Evolutionary conservation across 2,888 invertebrate genomes (phyloP).

Genomic region (Epinotia brunnichana): DNA sequence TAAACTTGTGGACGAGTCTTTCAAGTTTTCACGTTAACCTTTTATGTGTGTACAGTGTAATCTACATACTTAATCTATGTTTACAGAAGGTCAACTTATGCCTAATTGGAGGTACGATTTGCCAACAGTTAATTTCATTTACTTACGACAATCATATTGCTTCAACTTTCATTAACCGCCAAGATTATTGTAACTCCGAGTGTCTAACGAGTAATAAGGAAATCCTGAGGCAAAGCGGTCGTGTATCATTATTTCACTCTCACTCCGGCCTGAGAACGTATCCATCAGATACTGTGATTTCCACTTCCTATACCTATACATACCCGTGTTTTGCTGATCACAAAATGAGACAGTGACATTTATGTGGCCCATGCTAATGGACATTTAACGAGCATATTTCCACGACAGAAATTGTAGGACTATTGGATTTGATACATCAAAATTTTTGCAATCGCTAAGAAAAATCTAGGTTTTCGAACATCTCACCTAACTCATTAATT

Average conservation of each 20-base stretch:
- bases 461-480: too few species aligned
- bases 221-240: conserved; percentile 13
- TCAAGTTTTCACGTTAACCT: too few species aligned
- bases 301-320: conserved; percentile 10
- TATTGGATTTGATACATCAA: too few species aligned
- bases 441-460: too few species aligned
- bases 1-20: too few species aligned
- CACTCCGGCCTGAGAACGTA: conserved; percentile 13
- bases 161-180: conserved; percentile 1
- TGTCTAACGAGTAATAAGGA: conserved; percentile 17
- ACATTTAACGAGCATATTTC: too few species aligned
- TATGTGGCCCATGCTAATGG: background rate
- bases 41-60: too few species aligned
- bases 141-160: background rate
- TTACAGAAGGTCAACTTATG: background rate
- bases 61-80: too few species aligned
- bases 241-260: conserved; percentile 35
- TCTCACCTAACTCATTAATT: too few species aligned
- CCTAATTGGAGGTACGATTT: background rate
- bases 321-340: background rate
- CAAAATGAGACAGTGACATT: background rate
- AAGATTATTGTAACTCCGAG: conserved; percentile 1
- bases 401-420: too few species aligned
- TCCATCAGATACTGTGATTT: background rate
- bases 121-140: background rate